Base-by-base conservation (phyloP, 2,888 invertebrate species). In the Pecten maximus region DNA sequence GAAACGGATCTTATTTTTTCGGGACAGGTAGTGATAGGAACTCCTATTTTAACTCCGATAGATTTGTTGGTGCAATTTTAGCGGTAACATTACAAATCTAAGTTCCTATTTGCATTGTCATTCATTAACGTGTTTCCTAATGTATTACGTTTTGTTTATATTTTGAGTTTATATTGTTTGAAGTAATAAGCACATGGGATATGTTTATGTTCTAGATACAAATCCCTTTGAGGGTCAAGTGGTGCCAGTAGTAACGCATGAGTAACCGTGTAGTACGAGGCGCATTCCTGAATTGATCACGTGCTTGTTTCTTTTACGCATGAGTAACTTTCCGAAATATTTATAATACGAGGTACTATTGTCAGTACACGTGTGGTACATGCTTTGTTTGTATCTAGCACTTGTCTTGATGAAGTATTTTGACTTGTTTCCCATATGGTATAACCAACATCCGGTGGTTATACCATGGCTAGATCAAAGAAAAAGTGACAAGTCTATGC, bases 1-100 rank as follows among this genome's bases (percentile, higher is more conserved):
- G 40, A 88, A 54, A 23, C 88, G 15, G 35, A 40, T 44, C 40
- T 40, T 74, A 60, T 88, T 19, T n/a, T n/a, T 90, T 88, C 86
- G 48, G 48, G 39, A 87, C 87, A 35, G 74, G 90, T 23, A 23
- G 16, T 6, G 50, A 50, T 50, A 50, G 16, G 50, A 50, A 50
- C 50, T 50, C 50, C 19, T 50, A 50, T 50, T 50, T 50, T 16
- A 50, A 50, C 50, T 16, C 50, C 16, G 50, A 50, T 50, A 50
- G 16, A 8, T 50, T 50, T 16, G 50, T 50, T 16, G 50, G 50
- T 16, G 16, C 50, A 2, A 16, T 50, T 8, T 50, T 50, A 50
- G 50, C 50, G 16, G 50, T 50, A 16, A 50, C 15, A 16, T 16
- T 50, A 2, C 50, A 50, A 50, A 16, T n/a, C 50, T 16, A 15